Conservation (phyloP, 1,140 invertebrate species). For the Drosophila nannoptera region DNA sequence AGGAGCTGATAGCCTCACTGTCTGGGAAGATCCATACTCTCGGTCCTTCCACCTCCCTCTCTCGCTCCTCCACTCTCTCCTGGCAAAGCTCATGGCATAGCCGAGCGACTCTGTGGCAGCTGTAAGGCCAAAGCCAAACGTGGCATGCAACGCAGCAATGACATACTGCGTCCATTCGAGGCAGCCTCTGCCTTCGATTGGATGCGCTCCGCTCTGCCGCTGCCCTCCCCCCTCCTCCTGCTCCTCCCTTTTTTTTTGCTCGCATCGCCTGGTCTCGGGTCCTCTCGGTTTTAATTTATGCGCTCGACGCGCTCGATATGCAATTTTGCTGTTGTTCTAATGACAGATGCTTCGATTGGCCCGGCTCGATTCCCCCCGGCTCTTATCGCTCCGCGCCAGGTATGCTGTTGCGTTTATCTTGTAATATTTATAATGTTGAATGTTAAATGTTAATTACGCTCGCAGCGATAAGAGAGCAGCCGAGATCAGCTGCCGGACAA, state of each 20-base stretch:
- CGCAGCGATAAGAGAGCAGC: constrained; percentile 25
- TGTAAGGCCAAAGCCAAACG: constrained; percentile 28
- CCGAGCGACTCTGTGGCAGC: background rate
- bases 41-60: too few species aligned
- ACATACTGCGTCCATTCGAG: constrained; percentile 36
- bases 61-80: too few species aligned
- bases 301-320: constrained; percentile 49
- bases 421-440: constrained; percentile 42
- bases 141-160: constrained; percentile 36
- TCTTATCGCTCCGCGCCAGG: constrained; percentile 18
- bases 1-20: too few species aligned
- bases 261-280: background rate
- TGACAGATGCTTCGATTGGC: constrained; percentile 25
- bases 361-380: constrained; percentile 17
- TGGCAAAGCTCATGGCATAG: background rate
- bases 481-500: constrained; percentile 5
- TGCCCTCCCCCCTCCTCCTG: background rate
- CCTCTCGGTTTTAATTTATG: constrained; percentile 45
- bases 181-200: background rate
- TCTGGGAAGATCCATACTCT: too few species aligned
- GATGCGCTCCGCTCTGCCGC: background rate
- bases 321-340: constrained; percentile 47
- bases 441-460: constrained; percentile 33
- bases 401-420: constrained; percentile 33
- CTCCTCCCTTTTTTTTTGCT: constrained; percentile 34